These are phyloP conservation scores for Diachasma alloeum DNA, from an alignment of 1,140 invertebrate genomes.

Conservation along the genomic window DNA sequence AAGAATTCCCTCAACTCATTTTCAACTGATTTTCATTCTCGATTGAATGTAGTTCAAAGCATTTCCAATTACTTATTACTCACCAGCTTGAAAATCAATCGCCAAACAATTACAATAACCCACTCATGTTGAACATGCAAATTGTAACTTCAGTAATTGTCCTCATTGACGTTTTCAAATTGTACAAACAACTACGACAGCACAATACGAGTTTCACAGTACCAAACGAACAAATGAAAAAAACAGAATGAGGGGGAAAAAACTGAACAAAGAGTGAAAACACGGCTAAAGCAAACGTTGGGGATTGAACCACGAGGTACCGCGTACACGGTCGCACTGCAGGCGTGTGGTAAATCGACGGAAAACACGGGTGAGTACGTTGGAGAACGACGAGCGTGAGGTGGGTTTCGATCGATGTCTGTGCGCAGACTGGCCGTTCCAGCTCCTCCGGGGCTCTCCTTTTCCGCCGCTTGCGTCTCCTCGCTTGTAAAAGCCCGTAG, in stretches of 20 bases:
- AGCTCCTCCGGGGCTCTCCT: conserved; percentile 30
- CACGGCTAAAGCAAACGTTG: background rate
- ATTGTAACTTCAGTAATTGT: background rate
- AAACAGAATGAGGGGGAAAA: background rate
- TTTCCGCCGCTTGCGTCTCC: conserved; percentile 22
- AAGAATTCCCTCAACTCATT: background rate
- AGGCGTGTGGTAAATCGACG: conserved; percentile 7
- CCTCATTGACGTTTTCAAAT: background rate
- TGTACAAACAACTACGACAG: background rate
- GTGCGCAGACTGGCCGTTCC: conserved; percentile 56
- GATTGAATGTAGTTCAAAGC: too few species aligned
- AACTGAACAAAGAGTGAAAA: background rate
- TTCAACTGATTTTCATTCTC: too few species aligned
- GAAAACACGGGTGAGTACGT: conserved; percentile 43
- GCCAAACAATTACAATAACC: background rate
- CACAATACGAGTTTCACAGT: background rate
- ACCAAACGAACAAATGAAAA: background rate
- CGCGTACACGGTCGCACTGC: conserved; percentile 1
- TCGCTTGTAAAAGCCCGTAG: background rate
- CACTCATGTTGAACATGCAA: background rate
- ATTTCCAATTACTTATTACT: background rate
- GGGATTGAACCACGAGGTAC: background rate
- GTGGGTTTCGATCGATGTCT: conserved; percentile 57
- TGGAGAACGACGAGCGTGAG: conserved; percentile 35
- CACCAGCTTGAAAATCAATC: background rate